phyloP scores from a whole-genome alignment of 2,888 invertebrate species.

The Esperia sulphurella region DNA sequence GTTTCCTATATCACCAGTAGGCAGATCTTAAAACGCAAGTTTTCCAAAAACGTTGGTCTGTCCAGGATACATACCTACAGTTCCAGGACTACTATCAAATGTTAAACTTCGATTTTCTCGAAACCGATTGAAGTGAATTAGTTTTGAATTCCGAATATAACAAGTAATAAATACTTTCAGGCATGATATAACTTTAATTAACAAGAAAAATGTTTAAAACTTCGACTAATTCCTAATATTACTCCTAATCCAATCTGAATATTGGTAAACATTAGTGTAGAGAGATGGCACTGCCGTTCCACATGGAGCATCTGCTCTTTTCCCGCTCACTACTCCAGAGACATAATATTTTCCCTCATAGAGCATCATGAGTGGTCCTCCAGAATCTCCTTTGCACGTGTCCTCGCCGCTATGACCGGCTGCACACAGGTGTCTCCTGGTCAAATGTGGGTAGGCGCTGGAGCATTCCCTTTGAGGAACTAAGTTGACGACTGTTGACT shows the following conservation, averaged over 20 bases:
- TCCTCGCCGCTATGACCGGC: conserved; percentile 61
- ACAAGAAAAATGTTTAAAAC: not conserved
- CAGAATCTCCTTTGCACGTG: conserved; percentile 70
- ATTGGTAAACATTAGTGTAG: conserved; percentile 62
- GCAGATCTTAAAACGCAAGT: no score
- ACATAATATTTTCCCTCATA: conserved; percentile 57
- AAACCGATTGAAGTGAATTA: no score
- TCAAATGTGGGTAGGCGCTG: conserved; percentile 45
- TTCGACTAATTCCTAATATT: conserved; percentile 35
- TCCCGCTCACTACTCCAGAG: conserved; percentile 67
- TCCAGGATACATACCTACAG: no score
- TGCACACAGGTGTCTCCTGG: conserved; percentile 57
- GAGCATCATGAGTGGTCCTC: conserved; percentile 64
- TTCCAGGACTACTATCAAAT: no score
- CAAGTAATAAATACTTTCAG: no score
- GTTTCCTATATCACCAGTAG: no score
- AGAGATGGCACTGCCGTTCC: conserved; percentile 64
- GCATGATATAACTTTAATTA: no score
- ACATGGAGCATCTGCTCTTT: conserved; percentile 59
- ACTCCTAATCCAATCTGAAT: conserved; percentile 53
- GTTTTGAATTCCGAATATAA: no score
- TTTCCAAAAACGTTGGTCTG: no score
- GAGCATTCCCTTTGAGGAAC: conserved; percentile 52
- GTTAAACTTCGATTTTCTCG: no score
- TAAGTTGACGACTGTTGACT: conserved; percentile 58